Evolutionary conservation across 1,140 invertebrate genomes (phyloP).

Genomic region (Leguminivora glycinivorella): DNA sequence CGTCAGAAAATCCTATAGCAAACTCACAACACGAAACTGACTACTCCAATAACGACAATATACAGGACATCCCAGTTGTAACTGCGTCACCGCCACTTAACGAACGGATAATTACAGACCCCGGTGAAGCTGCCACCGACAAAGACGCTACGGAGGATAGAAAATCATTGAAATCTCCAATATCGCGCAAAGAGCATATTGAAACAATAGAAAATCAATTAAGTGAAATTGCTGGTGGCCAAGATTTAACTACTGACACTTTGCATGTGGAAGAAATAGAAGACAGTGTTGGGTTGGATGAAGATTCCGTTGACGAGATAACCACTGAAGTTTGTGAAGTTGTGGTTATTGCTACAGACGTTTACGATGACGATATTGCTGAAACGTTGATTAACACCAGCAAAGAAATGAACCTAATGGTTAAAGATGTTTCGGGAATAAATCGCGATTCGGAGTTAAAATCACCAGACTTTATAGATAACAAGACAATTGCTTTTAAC

Average conservation of each 20-base stretch:
- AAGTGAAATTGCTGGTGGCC: neutral
- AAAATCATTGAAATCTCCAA: neutral
- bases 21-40: neutral
- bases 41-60: neutral
- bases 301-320: neutral
- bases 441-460: neutral
- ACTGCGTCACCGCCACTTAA: neutral
- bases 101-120: neutral
- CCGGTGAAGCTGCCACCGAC: neutral
- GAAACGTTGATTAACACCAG: neutral
- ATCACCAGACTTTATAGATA: slow-evolving; percentile 9
- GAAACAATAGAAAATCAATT: neutral
- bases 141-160: neutral
- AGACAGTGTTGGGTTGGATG: neutral
- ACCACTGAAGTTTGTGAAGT: neutral
- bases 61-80: neutral
- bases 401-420: neutral
- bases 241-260: neutral
- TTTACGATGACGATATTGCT: neutral
- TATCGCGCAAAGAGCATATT: neutral
- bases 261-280: neutral
- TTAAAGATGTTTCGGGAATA: neutral
- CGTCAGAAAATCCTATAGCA: neutral
- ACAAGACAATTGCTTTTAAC: neutral
- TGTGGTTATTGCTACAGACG: neutral